These are phyloP conservation scores for Toxonevra muliebris DNA, from an alignment of 2,888 invertebrate species.

Conservation along the genomic window DNA sequence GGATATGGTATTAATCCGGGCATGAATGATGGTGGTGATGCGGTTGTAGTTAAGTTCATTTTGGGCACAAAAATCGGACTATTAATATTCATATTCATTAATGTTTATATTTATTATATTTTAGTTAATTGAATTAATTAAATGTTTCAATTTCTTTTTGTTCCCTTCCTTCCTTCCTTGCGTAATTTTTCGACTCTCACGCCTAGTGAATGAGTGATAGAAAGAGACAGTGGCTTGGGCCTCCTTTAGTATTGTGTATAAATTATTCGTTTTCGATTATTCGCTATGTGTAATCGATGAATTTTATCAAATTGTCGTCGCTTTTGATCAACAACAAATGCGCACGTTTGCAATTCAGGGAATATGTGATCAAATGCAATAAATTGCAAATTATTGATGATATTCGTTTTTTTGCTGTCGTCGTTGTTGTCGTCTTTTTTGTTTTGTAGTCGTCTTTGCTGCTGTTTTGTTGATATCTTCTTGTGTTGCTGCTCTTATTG, in stretches of 20 bases:
- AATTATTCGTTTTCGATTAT: neutral
- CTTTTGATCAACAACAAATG: constrained; percentile 10
- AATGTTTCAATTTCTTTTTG: neutral
- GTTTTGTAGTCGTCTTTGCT: constrained; percentile 14
- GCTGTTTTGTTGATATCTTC: constrained; percentile 4
- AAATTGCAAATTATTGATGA: constrained; percentile 11
- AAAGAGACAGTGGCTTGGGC: neutral
- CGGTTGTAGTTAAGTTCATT: constrained; percentile 9
- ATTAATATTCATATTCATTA: constrained; percentile 27
- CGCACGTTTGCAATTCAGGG: constrained; percentile 21
- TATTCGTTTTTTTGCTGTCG: constrained; percentile 17
- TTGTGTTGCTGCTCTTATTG: neutral
- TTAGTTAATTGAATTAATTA: neutral
- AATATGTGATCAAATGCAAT: constrained; percentile 25
- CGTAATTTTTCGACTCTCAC: too few species aligned
- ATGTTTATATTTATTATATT: constrained; percentile 11
- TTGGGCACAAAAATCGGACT: constrained; percentile 34
- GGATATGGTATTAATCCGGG: too few species aligned
- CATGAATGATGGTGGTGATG: neutral
- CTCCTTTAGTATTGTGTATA: neutral
- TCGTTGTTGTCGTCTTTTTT: constrained; percentile 15
- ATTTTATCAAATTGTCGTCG: constrained; percentile 11
- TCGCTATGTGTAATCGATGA: constrained; percentile 31
- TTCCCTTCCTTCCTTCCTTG: too few species aligned
- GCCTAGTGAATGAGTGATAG: neutral